Conservation (phyloP, 2,113 vertebrate genomes). For the Lampris megalopsis region DNA sequence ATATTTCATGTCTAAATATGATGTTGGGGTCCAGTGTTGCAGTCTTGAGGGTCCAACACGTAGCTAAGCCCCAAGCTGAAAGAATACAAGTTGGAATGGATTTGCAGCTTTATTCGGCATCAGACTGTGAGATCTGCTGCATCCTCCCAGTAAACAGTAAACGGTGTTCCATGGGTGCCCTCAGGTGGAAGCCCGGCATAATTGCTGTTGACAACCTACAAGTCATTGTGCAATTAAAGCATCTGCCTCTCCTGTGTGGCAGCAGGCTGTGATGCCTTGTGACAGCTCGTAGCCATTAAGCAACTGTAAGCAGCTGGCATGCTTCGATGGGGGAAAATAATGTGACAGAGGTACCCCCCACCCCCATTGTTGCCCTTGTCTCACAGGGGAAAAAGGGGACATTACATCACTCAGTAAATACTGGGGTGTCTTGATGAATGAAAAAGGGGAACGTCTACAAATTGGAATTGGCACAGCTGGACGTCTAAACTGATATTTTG, state of each 20-base stretch:
- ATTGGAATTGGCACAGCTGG: slow-evolving; percentile 56
- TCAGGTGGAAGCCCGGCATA: slow-evolving; percentile 77
- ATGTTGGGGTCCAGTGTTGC: slow-evolving; percentile 56
- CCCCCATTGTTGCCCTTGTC: slow-evolving; percentile 76
- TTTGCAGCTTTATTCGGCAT: slow-evolving; percentile 26
- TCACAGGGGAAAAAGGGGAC: slow-evolving; percentile 75
- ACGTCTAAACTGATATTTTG: slow-evolving; percentile 48
- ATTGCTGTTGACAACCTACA: slow-evolving; percentile 79
- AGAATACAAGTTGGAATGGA: slow-evolving; percentile 20
- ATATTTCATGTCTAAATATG: slow-evolving; percentile 82
- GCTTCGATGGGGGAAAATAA: slow-evolving; percentile 78
- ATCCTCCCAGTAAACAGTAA: slow-evolving; percentile 21
- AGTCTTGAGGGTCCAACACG: slow-evolving; percentile 29
- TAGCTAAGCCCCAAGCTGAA: slow-evolving; percentile 37
- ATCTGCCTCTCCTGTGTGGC: slow-evolving; percentile 78
- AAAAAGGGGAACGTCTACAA: slow-evolving; percentile 43
- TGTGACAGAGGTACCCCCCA: slow-evolving; percentile 75
- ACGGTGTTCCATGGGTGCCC: slow-evolving; percentile 74
- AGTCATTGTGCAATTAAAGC: slow-evolving; percentile 82
- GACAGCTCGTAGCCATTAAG: slow-evolving; percentile 85
- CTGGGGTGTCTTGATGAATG: slow-evolving; percentile 47
- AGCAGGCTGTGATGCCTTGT: slow-evolving; percentile 79
- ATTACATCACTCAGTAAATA: slow-evolving; percentile 72
- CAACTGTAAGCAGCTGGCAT: slow-evolving; percentile 84
- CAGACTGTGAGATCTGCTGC: slow-evolving; percentile 24